Conservation (phyloP, 2,888 invertebrate species). For the Pelosia muscerda region DNA sequence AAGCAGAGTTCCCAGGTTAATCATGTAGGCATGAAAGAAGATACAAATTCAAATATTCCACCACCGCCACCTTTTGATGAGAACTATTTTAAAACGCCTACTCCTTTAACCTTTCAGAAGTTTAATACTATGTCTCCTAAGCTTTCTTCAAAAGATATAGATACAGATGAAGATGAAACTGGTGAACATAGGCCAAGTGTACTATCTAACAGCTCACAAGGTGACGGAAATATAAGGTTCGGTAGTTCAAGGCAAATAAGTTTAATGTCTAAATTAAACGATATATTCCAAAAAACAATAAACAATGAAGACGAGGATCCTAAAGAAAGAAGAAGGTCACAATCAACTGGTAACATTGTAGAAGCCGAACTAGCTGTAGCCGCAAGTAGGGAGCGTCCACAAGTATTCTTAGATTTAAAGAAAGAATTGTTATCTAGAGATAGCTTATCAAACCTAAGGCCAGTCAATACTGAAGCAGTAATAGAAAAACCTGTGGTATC, state of each 20-base stretch:
- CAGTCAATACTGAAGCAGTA: constrained; percentile 57
- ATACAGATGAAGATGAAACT: constrained; percentile 50
- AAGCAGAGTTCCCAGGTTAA: constrained; percentile 30
- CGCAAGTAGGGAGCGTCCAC: constrained; percentile 58
- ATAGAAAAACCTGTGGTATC: constrained; percentile 25
- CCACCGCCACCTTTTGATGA: constrained; percentile 61
- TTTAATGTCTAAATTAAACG: constrained; percentile 79
- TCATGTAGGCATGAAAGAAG: constrained; percentile 64
- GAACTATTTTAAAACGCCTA: constrained; percentile 60
- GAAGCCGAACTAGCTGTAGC: constrained; percentile 57
- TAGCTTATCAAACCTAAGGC: constrained; percentile 62
- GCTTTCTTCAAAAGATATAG: constrained; percentile 53
- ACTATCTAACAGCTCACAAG: constrained; percentile 64
- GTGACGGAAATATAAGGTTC: constrained; percentile 68
- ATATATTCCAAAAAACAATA: constrained; percentile 75
- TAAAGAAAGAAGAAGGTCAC: constrained; percentile 65
- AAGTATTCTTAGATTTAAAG: constrained; percentile 71
- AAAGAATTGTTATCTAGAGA: constrained; percentile 72
- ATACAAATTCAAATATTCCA: constrained; percentile 64
- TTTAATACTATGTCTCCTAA: constrained; percentile 61
- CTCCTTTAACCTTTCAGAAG: constrained; percentile 47
- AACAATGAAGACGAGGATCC: constrained; percentile 66
- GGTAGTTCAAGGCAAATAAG: constrained; percentile 73
- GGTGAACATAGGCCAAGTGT: constrained; percentile 65
- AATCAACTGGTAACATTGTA: constrained; percentile 72